Conservation (phyloP, 2,888 invertebrate species). For the Ormyrus labotus region DNA sequence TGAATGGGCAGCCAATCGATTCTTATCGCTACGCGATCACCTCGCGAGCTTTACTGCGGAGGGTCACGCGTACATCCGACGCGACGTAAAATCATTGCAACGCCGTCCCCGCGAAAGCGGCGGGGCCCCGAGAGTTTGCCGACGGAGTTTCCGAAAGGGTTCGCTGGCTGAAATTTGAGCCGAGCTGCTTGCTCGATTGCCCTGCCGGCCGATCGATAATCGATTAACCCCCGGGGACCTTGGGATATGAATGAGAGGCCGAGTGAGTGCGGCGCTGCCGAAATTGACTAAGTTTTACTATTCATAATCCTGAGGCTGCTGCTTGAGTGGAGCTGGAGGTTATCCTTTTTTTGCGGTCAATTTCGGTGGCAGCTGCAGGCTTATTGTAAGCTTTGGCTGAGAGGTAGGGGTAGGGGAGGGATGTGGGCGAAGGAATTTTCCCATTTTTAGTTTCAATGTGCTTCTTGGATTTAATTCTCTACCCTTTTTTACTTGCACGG, state of each 20-base stretch:
- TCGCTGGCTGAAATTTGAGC: slow-evolving; percentile 46
- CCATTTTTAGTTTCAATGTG: neutral
- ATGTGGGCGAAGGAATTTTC: too few species aligned
- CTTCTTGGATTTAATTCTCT: neutral
- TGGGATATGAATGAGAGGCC: neutral
- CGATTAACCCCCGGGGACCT: slow-evolving; percentile 44
- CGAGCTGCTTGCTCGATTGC: slow-evolving; percentile 31
- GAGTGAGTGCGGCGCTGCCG: neutral
- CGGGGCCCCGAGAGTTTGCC: slow-evolving; percentile 1
- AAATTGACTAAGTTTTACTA: slow-evolving; percentile 55
- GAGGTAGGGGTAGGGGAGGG: too few species aligned
- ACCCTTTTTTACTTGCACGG: too few species aligned
- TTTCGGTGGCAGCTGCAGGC: too few species aligned
- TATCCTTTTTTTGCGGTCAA: too few species aligned
- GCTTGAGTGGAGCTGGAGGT: neutral
- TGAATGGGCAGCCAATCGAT: slow-evolving; percentile 40
- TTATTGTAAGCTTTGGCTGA: too few species aligned
- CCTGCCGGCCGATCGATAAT: slow-evolving; percentile 47
- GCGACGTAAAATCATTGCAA: neutral
- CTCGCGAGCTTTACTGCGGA: slow-evolving; percentile 15
- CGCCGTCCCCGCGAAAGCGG: neutral
- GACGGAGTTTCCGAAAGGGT: slow-evolving; percentile 29
- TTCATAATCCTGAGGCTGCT: slow-evolving; percentile 42
- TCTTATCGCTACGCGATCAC: slow-evolving; percentile 2
- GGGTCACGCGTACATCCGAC: slow-evolving; percentile 31